Evolutionary conservation across 2,888 invertebrate species (phyloP), one percentile per base, ranked within the genome.

Genomic region (Amphimallon solstitiale): DNA sequence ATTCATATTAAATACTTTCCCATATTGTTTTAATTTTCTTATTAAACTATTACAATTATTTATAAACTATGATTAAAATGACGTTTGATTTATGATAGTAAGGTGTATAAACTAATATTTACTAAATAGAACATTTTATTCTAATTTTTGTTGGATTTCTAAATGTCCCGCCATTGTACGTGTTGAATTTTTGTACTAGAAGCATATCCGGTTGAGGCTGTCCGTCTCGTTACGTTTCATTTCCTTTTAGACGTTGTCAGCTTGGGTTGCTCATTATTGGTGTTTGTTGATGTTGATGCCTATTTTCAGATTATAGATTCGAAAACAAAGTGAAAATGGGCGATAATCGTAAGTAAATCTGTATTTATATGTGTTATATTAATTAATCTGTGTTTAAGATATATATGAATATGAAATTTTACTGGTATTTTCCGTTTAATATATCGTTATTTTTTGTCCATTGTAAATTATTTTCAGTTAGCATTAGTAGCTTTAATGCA

Each of bases 301-400:
- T 29, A 29, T 29, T 29, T 29, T 29, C 5, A 29, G 1, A 7
- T 35, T 5, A 2, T 35, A 17, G 9, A 1, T 15, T n/a, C 10
- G 35, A 35, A 9, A 10, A 34, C 17, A 17, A 10, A 15, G 19
- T 17, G 29, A 56, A 56, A 29, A 67, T 67, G 67, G 40, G 19
- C 6, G 67, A 65, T 65, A 67, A 60, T 51, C 65, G 67, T 67
- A 67, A 67, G 67, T 67, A 60, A 45, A 67, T 65, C 61, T 12
- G 17, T 37, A 15, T 29, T 60, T 65, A 67, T 65, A 21, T 48
- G 6, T 35, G 4, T 45, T 19, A 34, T 15, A 23, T 34, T 1
- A 34, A 37, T 10, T 40, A 59, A 65, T 65, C 65, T 19, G 5
- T 7, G 7, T 43, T 45, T 45, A 12, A 45, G 34, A 34, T 63